These are phyloP conservation scores for Pseudorasbora parva DNA, from an alignment of 2,113 vertebrate species.

Conservation along the genomic window DNA sequence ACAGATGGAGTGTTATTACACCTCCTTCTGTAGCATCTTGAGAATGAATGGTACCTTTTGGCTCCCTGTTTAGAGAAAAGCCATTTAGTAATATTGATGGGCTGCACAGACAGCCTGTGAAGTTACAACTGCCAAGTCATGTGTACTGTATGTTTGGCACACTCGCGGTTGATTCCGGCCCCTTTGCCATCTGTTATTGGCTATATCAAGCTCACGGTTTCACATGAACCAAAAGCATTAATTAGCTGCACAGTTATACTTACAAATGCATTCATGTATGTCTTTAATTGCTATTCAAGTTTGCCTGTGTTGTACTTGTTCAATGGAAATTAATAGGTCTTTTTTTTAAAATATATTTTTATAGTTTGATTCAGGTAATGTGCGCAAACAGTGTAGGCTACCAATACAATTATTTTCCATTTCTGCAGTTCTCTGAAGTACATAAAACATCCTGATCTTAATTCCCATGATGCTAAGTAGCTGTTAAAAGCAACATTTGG, in stretches of 20 bases:
- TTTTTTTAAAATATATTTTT: no score
- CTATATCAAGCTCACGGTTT: slow-evolving; percentile 38
- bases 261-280: slow-evolving; percentile 6
- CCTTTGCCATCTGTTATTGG: slow-evolving; percentile 20
- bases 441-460: slow-evolving; percentile 24
- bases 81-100: not conserved
- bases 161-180: not conserved
- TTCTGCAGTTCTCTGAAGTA: not conserved
- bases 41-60: not conserved
- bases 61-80: not conserved
- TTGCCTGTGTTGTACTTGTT: not conserved
- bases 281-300: not conserved
- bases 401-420: not conserved
- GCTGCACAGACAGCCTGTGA: not conserved
- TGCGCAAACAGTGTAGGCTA: not conserved
- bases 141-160: slow-evolving; percentile 16
- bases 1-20: not conserved
- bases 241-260: slow-evolving; percentile 21
- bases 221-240: slow-evolving; percentile 21
- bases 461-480: slow-evolving; percentile 15
- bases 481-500: slow-evolving; percentile 37
- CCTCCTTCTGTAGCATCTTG: not conserved
- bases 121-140: slow-evolving; percentile 1
- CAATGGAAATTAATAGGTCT: not conserved
- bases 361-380: not conserved